Evolutionary conservation across 2,113 vertebrate genomes (phyloP).

Genomic region (Thymallus thymallus): DNA sequence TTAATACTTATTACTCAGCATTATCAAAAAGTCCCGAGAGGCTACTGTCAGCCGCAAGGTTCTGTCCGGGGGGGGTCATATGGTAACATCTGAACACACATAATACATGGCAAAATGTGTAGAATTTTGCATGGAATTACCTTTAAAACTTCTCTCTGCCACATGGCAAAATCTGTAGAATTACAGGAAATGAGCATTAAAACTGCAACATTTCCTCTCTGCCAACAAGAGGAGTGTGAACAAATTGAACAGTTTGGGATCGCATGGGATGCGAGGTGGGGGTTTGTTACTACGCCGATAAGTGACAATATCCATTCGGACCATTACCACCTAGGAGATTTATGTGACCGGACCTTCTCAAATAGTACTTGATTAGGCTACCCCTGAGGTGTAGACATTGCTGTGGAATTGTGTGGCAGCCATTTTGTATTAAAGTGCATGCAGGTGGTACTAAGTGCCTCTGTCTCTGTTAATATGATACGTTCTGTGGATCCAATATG

Average conservation of each 20-base stretch:
- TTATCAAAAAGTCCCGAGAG: conserved; percentile 74
- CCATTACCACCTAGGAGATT: too few relatives aligned
- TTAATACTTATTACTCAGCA: conserved; percentile 78
- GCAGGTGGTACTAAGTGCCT: conserved; percentile 14
- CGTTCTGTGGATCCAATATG: conserved; percentile 16
- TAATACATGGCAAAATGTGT: too few relatives aligned
- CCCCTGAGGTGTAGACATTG: neutral
- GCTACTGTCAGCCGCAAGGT: conserved; percentile 66
- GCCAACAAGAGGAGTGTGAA: too few relatives aligned
- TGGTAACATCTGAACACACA: too few relatives aligned
- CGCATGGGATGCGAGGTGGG: neutral
- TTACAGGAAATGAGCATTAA: too few relatives aligned
- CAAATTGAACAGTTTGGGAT: conserved; percentile 1
- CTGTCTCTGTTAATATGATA: conserved; percentile 18
- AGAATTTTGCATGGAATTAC: too few relatives aligned
- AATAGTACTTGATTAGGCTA: too few relatives aligned
- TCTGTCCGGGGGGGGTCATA: too few relatives aligned
- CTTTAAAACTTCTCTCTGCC: too few relatives aligned
- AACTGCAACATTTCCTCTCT: too few relatives aligned
- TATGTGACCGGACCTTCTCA: too few relatives aligned
- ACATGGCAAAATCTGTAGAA: too few relatives aligned
- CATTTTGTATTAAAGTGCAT: neutral
- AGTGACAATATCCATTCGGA: neutral
- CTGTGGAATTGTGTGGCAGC: neutral
- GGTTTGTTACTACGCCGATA: neutral